Percentiles rank a stretch among this genome's conserved stretches.
Conservation (phyloP, 2,113 vertebrate species). For the Neomonachus schauinslandi region DNA sequence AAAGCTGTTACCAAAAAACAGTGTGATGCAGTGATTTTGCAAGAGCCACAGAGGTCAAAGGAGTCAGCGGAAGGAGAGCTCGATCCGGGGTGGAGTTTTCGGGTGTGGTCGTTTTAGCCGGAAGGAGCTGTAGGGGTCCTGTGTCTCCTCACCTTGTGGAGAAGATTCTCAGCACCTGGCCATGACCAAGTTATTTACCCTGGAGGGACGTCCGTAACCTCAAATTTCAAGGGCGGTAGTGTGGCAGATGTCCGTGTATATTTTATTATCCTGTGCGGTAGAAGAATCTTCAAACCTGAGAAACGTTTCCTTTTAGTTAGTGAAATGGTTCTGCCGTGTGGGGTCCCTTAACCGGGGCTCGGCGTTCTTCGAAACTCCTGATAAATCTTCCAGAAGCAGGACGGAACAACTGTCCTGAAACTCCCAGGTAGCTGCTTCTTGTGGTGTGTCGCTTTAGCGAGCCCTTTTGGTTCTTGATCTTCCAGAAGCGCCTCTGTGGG, state of each 20-base stretch:
- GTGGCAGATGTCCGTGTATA: neutral
- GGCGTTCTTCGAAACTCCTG: neutral
- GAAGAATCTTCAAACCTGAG: neutral
- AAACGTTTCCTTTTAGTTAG: neutral
- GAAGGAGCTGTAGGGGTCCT: accelerated
- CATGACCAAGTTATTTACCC: accelerated
- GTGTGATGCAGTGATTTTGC: too few relatives aligned
- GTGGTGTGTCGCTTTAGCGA: too few relatives aligned
- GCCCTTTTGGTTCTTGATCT: neutral
- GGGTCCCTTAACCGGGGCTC: too few relatives aligned
- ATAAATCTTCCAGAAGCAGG: neutral
- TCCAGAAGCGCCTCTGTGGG: neutral
- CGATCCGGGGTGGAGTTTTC: too few relatives aligned
- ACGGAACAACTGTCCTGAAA: accelerated
- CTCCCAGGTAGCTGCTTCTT: neutral
- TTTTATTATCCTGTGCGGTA: too few relatives aligned
- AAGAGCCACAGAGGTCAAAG: neutral
- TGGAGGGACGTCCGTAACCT: neutral
- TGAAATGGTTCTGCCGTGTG: neutral
- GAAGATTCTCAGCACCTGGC: neutral
- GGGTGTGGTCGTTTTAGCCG: accelerated
- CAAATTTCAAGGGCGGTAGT: neutral
- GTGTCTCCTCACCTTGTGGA: neutral
- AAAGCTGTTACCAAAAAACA: neutral
- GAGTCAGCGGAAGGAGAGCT: neutral